A percentile compares a stretch with the other conserved stretches of the same genome.
phyloP scores from a whole-genome alignment of 2,113 vertebrate genomes.

The Pteropus alecto region DNA sequence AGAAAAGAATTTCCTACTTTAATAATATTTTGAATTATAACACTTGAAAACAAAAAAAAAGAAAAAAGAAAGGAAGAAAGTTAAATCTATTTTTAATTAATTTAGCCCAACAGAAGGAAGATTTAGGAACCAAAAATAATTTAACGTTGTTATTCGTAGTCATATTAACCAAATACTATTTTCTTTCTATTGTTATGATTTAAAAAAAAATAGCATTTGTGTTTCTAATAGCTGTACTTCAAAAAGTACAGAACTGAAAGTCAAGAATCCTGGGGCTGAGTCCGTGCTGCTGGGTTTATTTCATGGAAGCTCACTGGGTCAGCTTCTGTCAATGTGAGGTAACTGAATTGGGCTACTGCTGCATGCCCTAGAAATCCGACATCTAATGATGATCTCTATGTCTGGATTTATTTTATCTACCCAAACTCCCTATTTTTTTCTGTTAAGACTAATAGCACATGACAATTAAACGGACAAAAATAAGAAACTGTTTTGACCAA shows the following conservation, averaged over 20 bases:
- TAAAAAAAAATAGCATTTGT: not conserved
- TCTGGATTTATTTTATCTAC: not conserved
- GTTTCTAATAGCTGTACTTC: not conserved
- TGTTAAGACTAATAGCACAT: not conserved
- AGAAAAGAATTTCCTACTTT: not conserved
- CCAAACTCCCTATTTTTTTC: not conserved
- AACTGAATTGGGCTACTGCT: not conserved
- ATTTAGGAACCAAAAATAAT: not conserved
- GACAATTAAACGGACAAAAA: not conserved
- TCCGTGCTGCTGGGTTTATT: not conserved
- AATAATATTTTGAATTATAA: slow-evolving; percentile 10
- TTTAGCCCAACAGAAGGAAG: not conserved
- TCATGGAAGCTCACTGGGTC: not conserved
- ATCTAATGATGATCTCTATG: not conserved
- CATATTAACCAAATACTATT: not conserved
- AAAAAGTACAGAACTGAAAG: not conserved
- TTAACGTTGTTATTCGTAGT: not conserved
- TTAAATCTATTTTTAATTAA: slow-evolving; percentile 26
- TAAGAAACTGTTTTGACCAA: not conserved
- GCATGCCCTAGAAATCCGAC: slow-evolving; percentile 11
- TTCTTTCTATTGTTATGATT: not conserved
- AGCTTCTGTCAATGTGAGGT: not conserved
- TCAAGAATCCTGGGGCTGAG: not conserved
- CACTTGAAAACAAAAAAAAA: not conserved
- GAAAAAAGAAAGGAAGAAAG: not conserved